phyloP scores from a whole-genome alignment of 2,888 invertebrate genomes.

The Torymus auratus region DNA sequence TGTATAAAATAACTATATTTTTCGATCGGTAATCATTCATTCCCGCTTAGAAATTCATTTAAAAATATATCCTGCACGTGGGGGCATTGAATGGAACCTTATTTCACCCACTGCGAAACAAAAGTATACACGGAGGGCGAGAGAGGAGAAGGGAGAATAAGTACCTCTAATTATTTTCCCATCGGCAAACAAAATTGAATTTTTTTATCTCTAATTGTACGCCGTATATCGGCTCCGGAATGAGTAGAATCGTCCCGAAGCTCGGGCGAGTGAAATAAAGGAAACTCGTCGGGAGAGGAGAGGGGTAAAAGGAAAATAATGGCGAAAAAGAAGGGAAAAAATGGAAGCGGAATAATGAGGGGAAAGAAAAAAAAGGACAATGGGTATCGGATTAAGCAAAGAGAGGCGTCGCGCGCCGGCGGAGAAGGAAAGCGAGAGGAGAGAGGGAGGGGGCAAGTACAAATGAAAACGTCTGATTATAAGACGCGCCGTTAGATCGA shows the following conservation, averaged over 20 bases:
- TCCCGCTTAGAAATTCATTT: too few species aligned
- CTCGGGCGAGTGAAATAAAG: conserved; percentile 48
- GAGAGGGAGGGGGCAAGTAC: not conserved
- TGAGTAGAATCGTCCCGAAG: conserved; percentile 47
- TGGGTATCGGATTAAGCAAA: conserved; percentile 52
- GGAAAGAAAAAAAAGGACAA: conserved; percentile 43
- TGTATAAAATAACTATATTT: too few species aligned
- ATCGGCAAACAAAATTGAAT: too few species aligned
- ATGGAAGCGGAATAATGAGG: conserved; percentile 32
- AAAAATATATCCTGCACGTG: too few species aligned
- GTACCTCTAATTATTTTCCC: too few species aligned
- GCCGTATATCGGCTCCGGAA: not conserved
- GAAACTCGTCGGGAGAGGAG: conserved; percentile 39
- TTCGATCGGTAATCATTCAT: too few species aligned
- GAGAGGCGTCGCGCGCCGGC: conserved; percentile 15
- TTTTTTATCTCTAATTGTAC: too few species aligned
- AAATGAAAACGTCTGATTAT: conserved; percentile 47
- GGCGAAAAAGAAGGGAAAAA: conserved; percentile 11
- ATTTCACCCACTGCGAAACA: too few species aligned
- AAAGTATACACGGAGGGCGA: too few species aligned
- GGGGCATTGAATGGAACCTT: too few species aligned
- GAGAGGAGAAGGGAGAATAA: too few species aligned
- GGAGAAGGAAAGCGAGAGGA: conserved; percentile 20
- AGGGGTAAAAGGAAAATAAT: conserved; percentile 32
- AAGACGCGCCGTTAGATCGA: conserved; percentile 51